These are phyloP conservation scores for Hypsibius dujardini DNA, from an alignment of 1,140 invertebrate genomes.

Conservation along the genomic window DNA sequence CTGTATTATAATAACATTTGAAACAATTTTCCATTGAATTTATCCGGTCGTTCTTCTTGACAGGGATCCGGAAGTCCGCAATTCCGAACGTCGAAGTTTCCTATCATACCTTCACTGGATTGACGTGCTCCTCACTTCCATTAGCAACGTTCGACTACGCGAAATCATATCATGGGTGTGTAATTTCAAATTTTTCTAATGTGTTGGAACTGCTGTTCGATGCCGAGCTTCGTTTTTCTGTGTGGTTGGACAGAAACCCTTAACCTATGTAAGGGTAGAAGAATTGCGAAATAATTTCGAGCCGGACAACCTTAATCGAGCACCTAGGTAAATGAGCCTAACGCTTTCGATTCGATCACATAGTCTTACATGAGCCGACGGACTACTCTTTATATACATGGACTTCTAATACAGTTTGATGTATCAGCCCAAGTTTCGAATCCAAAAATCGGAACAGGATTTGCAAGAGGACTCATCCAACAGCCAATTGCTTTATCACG, in stretches of 20 bases:
- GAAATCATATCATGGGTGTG: slow-evolving; percentile 8
- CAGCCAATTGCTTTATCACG: no score
- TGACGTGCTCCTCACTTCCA: slow-evolving; percentile 2
- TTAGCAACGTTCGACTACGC: slow-evolving; percentile 8
- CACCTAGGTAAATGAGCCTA: slow-evolving; percentile 4
- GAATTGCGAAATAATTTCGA: background rate
- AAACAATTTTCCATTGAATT: slow-evolving; percentile 4
- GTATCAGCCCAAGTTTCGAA: background rate
- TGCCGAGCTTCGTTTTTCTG: no score
- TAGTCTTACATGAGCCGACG: no score
- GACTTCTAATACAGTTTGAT: background rate
- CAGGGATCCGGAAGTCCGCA: background rate
- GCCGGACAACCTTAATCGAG: background rate
- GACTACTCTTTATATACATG: no score
- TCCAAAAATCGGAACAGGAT: background rate
- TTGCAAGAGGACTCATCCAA: background rate
- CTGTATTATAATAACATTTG: background rate
- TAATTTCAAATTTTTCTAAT: background rate
- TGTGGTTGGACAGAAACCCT: background rate
- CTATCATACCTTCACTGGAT: background rate
- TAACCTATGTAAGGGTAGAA: background rate
- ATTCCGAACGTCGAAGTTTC: background rate
- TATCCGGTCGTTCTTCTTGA: background rate
- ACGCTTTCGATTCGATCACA: background rate
- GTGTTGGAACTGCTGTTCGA: no score